Evolutionary conservation across 2,888 invertebrate species (phyloP), one percentile per base, ranked within the genome.

Genomic region (Caenorhabditis angaria): DNA sequence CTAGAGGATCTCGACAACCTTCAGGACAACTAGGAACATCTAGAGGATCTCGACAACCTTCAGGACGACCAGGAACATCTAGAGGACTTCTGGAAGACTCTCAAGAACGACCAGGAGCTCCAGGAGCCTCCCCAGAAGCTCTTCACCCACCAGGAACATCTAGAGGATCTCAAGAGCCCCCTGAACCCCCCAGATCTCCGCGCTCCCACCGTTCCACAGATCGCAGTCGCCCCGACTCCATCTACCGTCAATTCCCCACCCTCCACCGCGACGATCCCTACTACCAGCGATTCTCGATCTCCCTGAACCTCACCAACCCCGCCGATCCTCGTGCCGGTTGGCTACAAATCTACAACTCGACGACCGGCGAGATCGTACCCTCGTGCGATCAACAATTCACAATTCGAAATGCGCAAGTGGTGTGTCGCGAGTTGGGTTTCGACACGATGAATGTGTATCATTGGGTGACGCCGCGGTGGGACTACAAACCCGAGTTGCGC

Each of bases 301-400:
- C 76, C 2, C 70, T 85, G 0, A 80, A 77, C 8, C 54, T 57
- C 14, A 82, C 85, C 47, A 80, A 82, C 0, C 76, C 79, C 5
- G 70, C 62, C n/a, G 53, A 70, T 22, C 79, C 73, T n/a, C 61
- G 78, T 35, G 41, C 70, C 10, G 87, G 87, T 1, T 87, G 83
- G 51, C 69, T 87, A n/a, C 70, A 84, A 60, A 93, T 95, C 87
- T 97, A 93, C 88, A 99, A 99, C 86, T 91, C 91, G 80, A 97
- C 99, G 1, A 95, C 96, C 0, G 90, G 94, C 22, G 96, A 97
- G 87, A 97, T 96, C 94, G 93, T 96, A 41, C 94, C 97, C 0
- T 92, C 97, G 89, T 99, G 99, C 88, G 99, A 99, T 88, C 91
- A 91, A 54, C 91, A 95, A 69, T 99, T 99, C 88, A 96, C 96